A percentile compares a stretch with the other conserved stretches of the same genome.
Conservation (phyloP, 2,888 invertebrate species). For the Oscheius sp. region DNA sequence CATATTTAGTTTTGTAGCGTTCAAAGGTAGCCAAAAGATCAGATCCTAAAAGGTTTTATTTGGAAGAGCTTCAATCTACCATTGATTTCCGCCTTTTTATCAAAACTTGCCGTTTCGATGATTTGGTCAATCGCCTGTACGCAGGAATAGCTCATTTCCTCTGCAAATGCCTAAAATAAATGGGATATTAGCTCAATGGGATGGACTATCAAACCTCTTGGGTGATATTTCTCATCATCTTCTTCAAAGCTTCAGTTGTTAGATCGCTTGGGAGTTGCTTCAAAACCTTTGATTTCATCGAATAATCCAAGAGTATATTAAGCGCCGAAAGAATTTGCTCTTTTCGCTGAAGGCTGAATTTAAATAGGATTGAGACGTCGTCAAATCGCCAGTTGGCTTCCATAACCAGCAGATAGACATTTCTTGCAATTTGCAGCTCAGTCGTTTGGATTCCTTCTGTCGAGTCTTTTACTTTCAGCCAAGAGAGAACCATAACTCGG, state of each 20-base stretch:
- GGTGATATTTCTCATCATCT: background rate
- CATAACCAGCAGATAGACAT: background rate
- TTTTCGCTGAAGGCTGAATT: background rate
- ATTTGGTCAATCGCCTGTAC: too few species aligned
- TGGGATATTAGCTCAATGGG: background rate
- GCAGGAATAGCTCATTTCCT: too few species aligned
- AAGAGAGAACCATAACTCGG: background rate
- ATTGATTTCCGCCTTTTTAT: too few species aligned
- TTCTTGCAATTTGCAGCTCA: background rate
- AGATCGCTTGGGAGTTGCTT: background rate
- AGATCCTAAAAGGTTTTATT: too few species aligned
- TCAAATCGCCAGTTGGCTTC: background rate
- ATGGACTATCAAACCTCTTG: background rate
- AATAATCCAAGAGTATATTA: background rate
- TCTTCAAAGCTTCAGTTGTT: background rate
- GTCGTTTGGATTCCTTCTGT: too few species aligned
- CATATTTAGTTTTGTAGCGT: too few species aligned
- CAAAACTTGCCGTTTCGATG: too few species aligned
- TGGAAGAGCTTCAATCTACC: too few species aligned
- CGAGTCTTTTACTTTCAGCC: background rate
- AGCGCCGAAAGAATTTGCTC: background rate
- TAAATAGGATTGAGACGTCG: background rate
- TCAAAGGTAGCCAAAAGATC: too few species aligned
- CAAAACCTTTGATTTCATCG: background rate
- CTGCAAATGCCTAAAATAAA: too few species aligned